These are phyloP conservation scores for Peromyscus aztecus DNA, from an alignment of 2,797 vertebrate species.

Conservation along the genomic window DNA sequence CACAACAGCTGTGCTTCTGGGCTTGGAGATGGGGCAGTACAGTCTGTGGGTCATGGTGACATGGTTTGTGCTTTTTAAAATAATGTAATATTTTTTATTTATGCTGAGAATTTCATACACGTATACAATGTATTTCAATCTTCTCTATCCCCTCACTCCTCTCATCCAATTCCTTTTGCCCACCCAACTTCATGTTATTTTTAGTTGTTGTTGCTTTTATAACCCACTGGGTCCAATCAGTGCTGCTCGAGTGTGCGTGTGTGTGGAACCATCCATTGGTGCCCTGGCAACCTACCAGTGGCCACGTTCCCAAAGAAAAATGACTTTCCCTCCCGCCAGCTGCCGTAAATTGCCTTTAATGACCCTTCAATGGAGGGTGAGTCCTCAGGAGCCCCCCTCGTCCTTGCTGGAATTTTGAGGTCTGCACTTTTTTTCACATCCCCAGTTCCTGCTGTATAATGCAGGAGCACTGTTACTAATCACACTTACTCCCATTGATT, in stretches of 20 bases:
- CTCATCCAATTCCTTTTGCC: background rate
- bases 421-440: constrained; percentile 38
- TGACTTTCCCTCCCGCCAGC: background rate
- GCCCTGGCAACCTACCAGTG: background rate
- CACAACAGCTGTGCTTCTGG: constrained; percentile 73
- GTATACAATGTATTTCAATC: background rate
- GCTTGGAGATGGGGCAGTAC: constrained; percentile 62
- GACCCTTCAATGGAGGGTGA: background rate
- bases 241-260: background rate
- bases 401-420: background rate
- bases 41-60: constrained; percentile 59
- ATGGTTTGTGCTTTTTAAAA: background rate
- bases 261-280: background rate
- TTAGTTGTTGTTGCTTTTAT: background rate
- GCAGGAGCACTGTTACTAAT: constrained; percentile 82
- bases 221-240: background rate
- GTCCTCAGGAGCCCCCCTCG: background rate
- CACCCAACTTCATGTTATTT: background rate
- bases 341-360: background rate
- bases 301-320: background rate
- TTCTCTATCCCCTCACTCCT: background rate
- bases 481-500: constrained; percentile 85
- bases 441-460: constrained; percentile 68
- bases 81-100: background rate
- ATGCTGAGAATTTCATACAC: background rate